Conservation (phyloP, 1,140 invertebrate genomes). For the Drosophila pseudoananassae region DNA sequence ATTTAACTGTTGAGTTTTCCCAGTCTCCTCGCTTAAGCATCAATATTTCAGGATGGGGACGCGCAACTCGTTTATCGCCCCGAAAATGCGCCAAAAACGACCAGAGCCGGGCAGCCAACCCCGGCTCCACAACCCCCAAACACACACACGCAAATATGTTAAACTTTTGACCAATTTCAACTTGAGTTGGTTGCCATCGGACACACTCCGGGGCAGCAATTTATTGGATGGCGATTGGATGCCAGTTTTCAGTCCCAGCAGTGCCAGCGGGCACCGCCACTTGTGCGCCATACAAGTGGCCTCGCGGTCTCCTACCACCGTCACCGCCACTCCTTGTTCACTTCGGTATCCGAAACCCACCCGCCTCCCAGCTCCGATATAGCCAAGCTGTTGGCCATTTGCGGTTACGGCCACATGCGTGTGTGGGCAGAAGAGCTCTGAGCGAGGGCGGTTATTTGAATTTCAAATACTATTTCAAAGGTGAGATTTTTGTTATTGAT, state of each 20-base stretch:
- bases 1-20: constrained; percentile 11
- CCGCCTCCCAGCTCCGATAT: constrained; percentile 5
- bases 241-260: constrained; percentile 12
- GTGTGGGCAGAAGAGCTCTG: constrained; percentile 19
- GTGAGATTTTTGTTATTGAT: neutral
- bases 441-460: neutral
- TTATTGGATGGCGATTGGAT: constrained; percentile 79
- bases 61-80: constrained; percentile 53
- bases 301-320: constrained; percentile 61
- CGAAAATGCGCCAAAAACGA: constrained; percentile 70
- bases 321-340: neutral
- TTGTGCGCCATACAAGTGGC: constrained; percentile 63
- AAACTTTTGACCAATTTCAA: constrained; percentile 83
- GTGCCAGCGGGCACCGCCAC: constrained; percentile 38
- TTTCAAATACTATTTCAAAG: neutral
- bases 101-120: constrained; percentile 19
- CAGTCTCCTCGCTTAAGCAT: neutral
- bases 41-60: constrained; percentile 8
- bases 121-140: constrained; percentile 1
- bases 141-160: constrained; percentile 78
- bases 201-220: constrained; percentile 56
- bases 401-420: constrained; percentile 56
- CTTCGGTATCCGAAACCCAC: neutral
- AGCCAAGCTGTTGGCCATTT: constrained; percentile 43
- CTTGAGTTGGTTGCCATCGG: constrained; percentile 64